Base-by-base conservation (phyloP, 2,888 invertebrate species). In the Cynaeus angustus region DNA sequence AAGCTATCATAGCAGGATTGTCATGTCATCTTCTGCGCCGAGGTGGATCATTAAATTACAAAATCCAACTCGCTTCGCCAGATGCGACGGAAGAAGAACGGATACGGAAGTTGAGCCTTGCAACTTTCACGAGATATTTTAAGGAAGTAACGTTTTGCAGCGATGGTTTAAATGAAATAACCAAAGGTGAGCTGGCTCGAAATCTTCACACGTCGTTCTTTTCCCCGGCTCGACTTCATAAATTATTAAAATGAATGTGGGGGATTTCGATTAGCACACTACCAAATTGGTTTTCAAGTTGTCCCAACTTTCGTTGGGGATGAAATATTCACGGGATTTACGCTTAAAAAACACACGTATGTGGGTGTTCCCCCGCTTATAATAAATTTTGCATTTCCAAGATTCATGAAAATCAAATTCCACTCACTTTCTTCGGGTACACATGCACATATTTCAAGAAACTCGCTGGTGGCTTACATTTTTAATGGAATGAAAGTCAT, bases 21-120 rank as follows among this genome's bases (percentile, higher is more conserved):
- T 28, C 38, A 45, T 62, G 52, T 53, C 48, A 53, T 45, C 28
- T 4, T 55, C 53, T 16, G 3, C 12, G 30, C 38, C 33, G 53
- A 37, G 66, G 56, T 66, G 56, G 28, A 65, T 58, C 66, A 66
- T 66, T 66, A 58, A 66, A 58, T 58, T 66, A 66, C 12, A 48
- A 58, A 66, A 66, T 58, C 66, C 66, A 28, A 30, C 9, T 53
- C 55, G 33, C 28, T 55, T 14, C 12, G 52, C 58, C 56, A 66
- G 58, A 43, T 58, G 66, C 66, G 66, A 58, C 66, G 66, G 66
- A 66, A 66, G 61, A 41, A 43, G 52, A 52, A 43, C 52, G 64
- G 52, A 52, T 48, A 43, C 33, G 52, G 64, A 64, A 67, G 43
- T 38, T 28, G 53, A 28, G 37, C 43, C 30, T 28, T 58, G 46